A percentile compares a stretch with the other conserved stretches of the same genome.
Conservation (phyloP, 2,888 invertebrate genomes). For the Tineola bisselliella region DNA sequence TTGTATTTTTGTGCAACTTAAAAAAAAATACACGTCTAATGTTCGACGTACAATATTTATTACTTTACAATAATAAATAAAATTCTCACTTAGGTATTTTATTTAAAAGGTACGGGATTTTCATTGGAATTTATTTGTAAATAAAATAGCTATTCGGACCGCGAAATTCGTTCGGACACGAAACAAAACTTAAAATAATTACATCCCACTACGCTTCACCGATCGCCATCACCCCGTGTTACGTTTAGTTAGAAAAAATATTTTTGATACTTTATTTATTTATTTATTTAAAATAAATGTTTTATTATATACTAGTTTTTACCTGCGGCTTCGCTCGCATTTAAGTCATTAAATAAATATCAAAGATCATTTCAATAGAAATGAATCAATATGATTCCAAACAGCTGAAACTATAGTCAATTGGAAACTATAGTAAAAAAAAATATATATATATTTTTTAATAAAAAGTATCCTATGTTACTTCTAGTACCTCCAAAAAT, state of each 20-base stretch:
- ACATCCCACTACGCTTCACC: conserved; percentile 44
- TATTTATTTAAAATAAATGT: neutral
- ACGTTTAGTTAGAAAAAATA: conserved; percentile 15
- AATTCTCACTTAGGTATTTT: neutral
- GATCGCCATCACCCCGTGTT: conserved; percentile 25
- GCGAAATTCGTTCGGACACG: conserved; percentile 55
- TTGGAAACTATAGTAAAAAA: too few species aligned
- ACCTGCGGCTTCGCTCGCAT: too few species aligned
- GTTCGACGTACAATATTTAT: too few species aligned
- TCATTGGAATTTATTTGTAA: conserved; percentile 9
- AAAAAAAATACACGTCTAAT: too few species aligned
- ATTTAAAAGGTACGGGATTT: neutral
- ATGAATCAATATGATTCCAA: too few species aligned
- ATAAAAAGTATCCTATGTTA: too few species aligned
- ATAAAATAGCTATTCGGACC: conserved; percentile 12
- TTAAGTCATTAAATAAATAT: too few species aligned
- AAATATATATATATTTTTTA: too few species aligned
- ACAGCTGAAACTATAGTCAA: too few species aligned
- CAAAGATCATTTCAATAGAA: too few species aligned
- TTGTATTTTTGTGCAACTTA: too few species aligned
- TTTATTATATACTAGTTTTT: neutral
- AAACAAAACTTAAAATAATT: conserved; percentile 68
- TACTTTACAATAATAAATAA: neutral
- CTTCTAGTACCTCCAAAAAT: too few species aligned
- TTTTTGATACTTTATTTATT: conserved; percentile 31